Evolutionary conservation across 2,113 vertebrate genomes (phyloP).

Genomic region (Onychostoma macrolepis): DNA sequence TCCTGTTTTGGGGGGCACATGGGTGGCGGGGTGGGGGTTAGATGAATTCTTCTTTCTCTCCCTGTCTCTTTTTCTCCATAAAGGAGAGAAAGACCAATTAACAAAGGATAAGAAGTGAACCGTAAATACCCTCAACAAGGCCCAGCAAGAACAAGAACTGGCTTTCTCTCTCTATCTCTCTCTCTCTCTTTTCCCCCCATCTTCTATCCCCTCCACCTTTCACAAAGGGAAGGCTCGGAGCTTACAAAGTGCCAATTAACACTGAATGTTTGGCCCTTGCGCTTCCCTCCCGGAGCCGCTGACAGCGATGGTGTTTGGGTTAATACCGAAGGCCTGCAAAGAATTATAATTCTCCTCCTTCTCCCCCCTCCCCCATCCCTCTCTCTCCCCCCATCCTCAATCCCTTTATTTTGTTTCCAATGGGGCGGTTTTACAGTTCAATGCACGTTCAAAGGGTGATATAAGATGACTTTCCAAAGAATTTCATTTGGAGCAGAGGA

Average conservation of each 20-base stretch:
- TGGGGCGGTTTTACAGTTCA: conserved; percentile 85
- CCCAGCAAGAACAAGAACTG: conserved; percentile 77
- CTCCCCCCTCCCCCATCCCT: conserved; percentile 58
- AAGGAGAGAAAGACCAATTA: conserved; percentile 78
- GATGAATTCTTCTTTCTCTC: conserved; percentile 69
- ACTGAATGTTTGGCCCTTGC: conserved; percentile 81
- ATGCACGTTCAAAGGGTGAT: conserved; percentile 84
- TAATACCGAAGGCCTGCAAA: conserved; percentile 84
- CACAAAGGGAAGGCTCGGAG: conserved; percentile 78
- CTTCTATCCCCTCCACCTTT: conserved; percentile 58
- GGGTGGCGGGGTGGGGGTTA: conserved; percentile 71
- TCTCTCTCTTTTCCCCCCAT: conserved; percentile 43
- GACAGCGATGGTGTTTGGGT: conserved; percentile 86
- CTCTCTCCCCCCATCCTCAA: conserved; percentile 42
- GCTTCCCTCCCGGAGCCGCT: conserved; percentile 79
- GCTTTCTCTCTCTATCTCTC: conserved; percentile 59
- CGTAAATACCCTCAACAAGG: conserved; percentile 81
- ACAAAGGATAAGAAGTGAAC: conserved; percentile 84
- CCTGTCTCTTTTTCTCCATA: conserved; percentile 50
- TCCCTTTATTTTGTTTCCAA: conserved; percentile 83
- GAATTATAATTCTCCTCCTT: conserved; percentile 81
- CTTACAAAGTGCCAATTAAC: conserved; percentile 85
- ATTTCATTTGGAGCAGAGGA: conserved; percentile 74
- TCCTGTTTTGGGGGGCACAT: conserved; percentile 64
- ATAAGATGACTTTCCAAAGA: conserved; percentile 84